Evolutionary conservation across 92 coral and sea anemone genomes (phyloP).

Genomic region (Umimayanthus kanabou): DNA sequence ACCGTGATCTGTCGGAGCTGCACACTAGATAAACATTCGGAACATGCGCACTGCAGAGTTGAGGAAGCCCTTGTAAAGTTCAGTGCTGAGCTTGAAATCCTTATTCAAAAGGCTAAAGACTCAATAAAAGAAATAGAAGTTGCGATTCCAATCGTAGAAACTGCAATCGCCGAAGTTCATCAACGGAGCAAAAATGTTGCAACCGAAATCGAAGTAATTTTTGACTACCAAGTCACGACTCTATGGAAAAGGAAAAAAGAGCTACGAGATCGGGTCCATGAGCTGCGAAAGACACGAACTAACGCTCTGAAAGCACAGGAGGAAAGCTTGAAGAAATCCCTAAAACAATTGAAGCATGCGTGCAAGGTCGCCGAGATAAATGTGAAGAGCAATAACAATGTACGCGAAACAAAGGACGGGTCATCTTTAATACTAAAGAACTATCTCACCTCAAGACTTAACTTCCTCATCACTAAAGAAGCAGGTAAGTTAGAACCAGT

Average conservation of each 20-base stretch:
- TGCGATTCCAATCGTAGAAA: conserved; percentile 49
- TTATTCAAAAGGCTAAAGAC: conserved; percentile 53
- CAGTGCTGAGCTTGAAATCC: conserved; percentile 36
- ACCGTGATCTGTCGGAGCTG: conserved; percentile 57
- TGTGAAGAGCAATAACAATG: conserved; percentile 40
- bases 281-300: conserved; percentile 50
- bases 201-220: conserved; percentile 59
- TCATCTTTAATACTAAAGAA: conserved; percentile 49
- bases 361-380: conserved; percentile 61
- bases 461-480: conserved; percentile 46
- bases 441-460: conserved; percentile 52
- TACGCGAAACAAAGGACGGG: conserved; percentile 47
- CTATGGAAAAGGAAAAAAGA: conserved; percentile 64
- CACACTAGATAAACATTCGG: conserved; percentile 29
- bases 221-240: conserved; percentile 61
- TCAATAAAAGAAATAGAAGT: conserved; percentile 48
- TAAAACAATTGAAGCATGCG: conserved; percentile 55
- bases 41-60: conserved; percentile 49
- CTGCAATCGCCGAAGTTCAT: conserved; percentile 40
- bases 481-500: conserved; percentile 46
- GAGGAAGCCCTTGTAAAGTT: conserved; percentile 59
- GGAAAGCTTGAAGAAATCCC: conserved; percentile 50
- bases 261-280: conserved; percentile 54
- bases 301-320: conserved; percentile 51
- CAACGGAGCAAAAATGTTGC: conserved; percentile 48